Conservation (phyloP, 2,113 vertebrate genomes). For the Xenus cinereus region DNA sequence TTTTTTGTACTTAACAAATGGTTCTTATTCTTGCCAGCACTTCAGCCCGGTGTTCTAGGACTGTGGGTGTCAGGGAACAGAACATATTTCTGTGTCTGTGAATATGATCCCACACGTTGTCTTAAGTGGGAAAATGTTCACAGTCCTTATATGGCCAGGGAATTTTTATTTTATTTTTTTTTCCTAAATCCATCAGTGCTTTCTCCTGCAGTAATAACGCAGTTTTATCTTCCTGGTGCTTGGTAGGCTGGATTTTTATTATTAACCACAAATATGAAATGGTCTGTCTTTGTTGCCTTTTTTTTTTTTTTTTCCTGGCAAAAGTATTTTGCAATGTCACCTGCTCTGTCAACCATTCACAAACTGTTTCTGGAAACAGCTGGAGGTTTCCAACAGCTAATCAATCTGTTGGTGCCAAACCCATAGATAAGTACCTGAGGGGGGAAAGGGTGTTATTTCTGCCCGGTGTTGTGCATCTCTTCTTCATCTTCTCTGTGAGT, state of each 20-base stretch:
- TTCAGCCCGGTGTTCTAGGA: conserved; percentile 64
- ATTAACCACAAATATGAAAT: background rate
- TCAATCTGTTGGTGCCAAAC: background rate
- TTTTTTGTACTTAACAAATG: conserved; percentile 70
- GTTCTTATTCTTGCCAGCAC: conserved; percentile 68
- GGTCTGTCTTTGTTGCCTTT: background rate
- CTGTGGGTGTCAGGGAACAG: conserved; percentile 73
- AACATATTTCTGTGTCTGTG: conserved; percentile 75
- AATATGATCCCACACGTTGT: conserved; percentile 72
- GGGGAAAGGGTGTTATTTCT: background rate
- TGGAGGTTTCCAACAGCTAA: background rate
- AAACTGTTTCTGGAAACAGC: fast-evolving
- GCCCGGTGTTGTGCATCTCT: background rate
- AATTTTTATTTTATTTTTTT: background rate
- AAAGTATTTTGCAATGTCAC: background rate
- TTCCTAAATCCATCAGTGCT: background rate
- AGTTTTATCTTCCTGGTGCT: background rate
- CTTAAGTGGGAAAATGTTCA: conserved; percentile 69
- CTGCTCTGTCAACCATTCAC: background rate
- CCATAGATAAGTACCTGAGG: background rate
- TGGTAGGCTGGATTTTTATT: background rate
- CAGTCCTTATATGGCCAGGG: conserved; percentile 56
- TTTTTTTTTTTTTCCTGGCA: background rate
- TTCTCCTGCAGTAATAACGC: background rate
- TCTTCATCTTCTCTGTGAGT: background rate